Conservation (phyloP, 2,113 vertebrate genomes). For the Aplodontia rufa region DNA sequence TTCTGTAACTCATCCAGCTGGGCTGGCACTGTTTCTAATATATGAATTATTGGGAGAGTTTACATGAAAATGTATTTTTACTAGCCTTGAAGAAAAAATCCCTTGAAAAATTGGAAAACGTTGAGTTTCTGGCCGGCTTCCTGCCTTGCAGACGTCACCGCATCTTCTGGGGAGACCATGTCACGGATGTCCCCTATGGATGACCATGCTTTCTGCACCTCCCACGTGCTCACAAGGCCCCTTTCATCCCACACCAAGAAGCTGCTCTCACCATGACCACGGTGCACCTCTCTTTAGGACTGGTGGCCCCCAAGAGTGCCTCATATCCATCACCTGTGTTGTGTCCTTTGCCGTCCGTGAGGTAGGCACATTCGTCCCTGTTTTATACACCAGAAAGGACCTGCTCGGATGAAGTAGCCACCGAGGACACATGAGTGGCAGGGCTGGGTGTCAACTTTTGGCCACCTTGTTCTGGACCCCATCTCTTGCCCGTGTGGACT, state of each 20-base stretch:
- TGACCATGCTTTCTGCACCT: neutral
- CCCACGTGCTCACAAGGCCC: neutral
- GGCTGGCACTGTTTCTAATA: neutral
- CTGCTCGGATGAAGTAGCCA: neutral
- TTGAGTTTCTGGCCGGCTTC: neutral
- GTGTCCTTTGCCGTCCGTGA: neutral
- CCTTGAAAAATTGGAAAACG: conserved; percentile 38
- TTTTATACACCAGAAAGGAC: neutral
- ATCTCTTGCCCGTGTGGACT: too few species aligned
- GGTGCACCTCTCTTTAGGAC: neutral
- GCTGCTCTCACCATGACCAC: neutral
- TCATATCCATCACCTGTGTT: neutral
- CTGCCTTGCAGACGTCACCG: neutral
- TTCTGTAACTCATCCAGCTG: neutral
- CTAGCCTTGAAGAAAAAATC: neutral
- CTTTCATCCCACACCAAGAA: neutral
- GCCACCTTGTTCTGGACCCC: neutral
- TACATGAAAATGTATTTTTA: conserved; percentile 1
- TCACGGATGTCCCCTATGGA: neutral
- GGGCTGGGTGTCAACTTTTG: neutral
- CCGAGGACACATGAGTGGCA: accelerated
- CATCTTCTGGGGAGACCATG: too few species aligned
- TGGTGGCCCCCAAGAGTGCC: neutral
- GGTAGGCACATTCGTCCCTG: neutral
- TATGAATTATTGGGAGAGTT: neutral